These are phyloP conservation scores for Platycnemis pennipes DNA, from an alignment of 2,888 invertebrate species.

Conservation along the genomic window DNA sequence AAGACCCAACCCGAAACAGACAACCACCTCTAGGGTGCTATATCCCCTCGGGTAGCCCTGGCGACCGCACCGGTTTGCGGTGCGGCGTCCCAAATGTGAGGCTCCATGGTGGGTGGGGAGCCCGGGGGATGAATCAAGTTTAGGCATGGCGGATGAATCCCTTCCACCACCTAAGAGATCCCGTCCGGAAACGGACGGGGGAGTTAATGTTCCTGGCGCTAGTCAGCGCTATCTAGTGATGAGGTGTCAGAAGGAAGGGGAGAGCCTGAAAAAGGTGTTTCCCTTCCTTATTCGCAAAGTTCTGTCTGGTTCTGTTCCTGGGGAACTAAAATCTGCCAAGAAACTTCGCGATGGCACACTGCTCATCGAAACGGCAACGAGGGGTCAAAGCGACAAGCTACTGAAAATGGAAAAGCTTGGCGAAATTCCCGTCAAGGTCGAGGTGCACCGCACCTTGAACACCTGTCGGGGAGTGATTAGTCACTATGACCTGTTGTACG, in stretches of 20 bases:
- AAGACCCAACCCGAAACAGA: too few species aligned
- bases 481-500: not conserved
- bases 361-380: not conserved
- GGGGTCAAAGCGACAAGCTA: not conserved
- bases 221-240: not conserved
- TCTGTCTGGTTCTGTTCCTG: too few species aligned
- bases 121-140: too few species aligned
- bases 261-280: not conserved
- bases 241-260: not conserved
- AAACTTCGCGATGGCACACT: not conserved
- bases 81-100: too few species aligned
- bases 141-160: too few species aligned
- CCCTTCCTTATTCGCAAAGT: not conserved
- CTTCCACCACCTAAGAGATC: not conserved
- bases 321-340: not conserved
- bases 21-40: too few species aligned
- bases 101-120: too few species aligned
- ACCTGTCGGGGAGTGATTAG: slow-evolving; percentile 1
- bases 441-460: not conserved
- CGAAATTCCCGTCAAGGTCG: not conserved
- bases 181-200: not conserved
- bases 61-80: too few species aligned
- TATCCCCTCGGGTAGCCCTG: too few species aligned
- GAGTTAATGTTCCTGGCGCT: not conserved
- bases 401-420: not conserved